A percentile compares a stretch with the other conserved stretches of the same genome.
Evolutionary conservation across 2,888 invertebrate species (phyloP).

Genomic region (Elaeidobius kamerunicus): DNA sequence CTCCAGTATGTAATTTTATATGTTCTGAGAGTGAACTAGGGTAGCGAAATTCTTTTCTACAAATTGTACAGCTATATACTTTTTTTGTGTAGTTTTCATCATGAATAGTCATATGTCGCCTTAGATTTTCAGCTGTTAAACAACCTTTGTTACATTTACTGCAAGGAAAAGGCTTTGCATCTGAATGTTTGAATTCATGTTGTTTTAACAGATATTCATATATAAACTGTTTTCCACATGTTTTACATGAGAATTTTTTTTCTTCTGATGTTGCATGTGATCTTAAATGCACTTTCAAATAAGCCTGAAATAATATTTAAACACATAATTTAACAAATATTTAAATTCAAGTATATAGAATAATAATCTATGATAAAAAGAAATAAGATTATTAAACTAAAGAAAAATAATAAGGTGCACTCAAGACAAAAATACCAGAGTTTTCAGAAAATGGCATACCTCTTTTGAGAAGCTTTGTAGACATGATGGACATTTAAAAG

Average conservation of each 20-base stretch:
- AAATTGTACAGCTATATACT: conserved; percentile 41
- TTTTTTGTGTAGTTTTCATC: conserved; percentile 42
- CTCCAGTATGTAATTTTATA: conserved; percentile 47
- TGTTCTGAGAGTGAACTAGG: conserved; percentile 45
- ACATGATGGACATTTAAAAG: conserved; percentile 39
- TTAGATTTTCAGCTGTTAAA: conserved; percentile 44
- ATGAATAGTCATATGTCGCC: conserved; percentile 45
- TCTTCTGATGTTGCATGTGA: conserved; percentile 37
- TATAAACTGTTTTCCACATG: conserved; percentile 41
- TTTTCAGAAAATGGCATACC: no score
- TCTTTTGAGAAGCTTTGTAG: conserved; percentile 34
- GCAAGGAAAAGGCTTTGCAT: conserved; percentile 45
- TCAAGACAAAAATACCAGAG: no score
- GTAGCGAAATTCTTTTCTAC: conserved; percentile 43
- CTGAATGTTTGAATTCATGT: conserved; percentile 43
- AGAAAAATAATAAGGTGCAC: no score
- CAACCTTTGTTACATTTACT: conserved; percentile 45
- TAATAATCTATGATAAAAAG: no score
- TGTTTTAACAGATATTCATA: conserved; percentile 43
- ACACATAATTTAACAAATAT: not conserved
- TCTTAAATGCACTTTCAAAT: conserved; percentile 37
- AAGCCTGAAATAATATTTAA: conserved; percentile 22
- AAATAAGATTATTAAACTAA: no score
- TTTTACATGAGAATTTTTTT: conserved; percentile 35
- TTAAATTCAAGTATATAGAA: not conserved